Base-by-base conservation (phyloP, 1,140 invertebrate species). In the Sycophaga agraensis region DNA sequence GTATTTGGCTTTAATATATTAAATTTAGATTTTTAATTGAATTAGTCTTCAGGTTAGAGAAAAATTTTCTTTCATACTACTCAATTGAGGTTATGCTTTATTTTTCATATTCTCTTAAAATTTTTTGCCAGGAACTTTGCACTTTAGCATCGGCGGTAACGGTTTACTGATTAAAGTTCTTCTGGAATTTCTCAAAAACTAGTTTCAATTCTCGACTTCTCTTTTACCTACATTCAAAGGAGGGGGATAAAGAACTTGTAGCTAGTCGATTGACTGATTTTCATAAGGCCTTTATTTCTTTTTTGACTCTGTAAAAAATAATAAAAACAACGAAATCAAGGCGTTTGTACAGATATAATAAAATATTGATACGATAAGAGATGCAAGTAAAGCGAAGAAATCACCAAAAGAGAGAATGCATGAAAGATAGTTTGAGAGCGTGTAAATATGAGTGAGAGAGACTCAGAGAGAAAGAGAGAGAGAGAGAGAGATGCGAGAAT, bases 181-280 rank as follows among this genome's bases (percentile, higher is more conserved):
- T 59, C 56, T 21, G 17, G 31, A 59, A 42, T 11, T 50, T 40
- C 9, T 51, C 26, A 43, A 51, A 51, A 59, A 51, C 28, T 17
- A 51, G 35, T 59, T 59, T 51, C 48, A 59, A 59, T 59, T 59
- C 48, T 59, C 57, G 57, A 59, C 39, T 59, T 51, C 24, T 59
- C 12, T 37, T 50, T 65, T 48, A n/a, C 42, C 14, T 56, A 22
- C 21, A 22, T 57, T 51, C 12, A 54, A 35, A 7, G 49, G 34
- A 21, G 21, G 39, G 53, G 17, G 50, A 12, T 11, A 48, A n/a
- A 49, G 31, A 14, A 51, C 24, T 28, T 28, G 7, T 48, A 17
- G 16, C 6, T 34, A 39, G 35, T 34, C n/a, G 28, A 17, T 31
- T 19, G 16, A 54, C 24, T 56, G 14, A 16, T 56, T 22, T 39